Conservation (phyloP, 2,888 invertebrate species). For the Thecocarcelia acutangulata region DNA sequence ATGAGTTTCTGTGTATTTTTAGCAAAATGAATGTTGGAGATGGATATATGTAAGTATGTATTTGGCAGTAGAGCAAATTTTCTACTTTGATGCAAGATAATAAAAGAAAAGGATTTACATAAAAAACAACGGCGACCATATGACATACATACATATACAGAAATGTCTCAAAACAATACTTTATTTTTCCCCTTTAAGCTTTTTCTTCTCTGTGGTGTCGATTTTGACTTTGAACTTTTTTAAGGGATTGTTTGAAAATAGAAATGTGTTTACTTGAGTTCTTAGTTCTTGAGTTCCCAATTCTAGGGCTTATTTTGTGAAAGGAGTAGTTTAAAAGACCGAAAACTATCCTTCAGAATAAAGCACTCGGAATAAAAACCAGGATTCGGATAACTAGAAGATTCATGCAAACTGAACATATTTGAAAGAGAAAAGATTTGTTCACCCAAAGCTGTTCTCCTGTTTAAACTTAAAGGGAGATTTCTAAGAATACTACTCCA, state of each 20-base stretch:
- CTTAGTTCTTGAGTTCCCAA: too few species aligned
- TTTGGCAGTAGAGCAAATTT: constrained; percentile 53
- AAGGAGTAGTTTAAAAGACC: too few species aligned
- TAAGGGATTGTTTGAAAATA: neutral
- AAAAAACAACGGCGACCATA: constrained; percentile 1
- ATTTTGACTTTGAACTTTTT: constrained; percentile 3
- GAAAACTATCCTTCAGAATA: too few species aligned
- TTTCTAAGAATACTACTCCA: too few species aligned
- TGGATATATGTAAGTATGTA: too few species aligned
- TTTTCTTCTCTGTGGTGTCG: neutral
- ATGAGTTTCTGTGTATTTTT: neutral
- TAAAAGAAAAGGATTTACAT: constrained; percentile 4
- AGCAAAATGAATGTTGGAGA: constrained; percentile 19
- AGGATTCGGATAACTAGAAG: too few species aligned
- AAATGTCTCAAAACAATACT: constrained; percentile 16
- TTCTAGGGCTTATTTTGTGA: too few species aligned
- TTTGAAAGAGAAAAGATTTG: too few species aligned
- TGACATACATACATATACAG: constrained; percentile 15
- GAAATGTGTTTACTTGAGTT: neutral
- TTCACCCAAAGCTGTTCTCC: too few species aligned
- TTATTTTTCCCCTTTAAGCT: constrained; percentile 7
- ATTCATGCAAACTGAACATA: too few species aligned
- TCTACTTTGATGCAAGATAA: constrained; percentile 49
- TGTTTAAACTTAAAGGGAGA: too few species aligned
- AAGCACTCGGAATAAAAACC: too few species aligned